Evolutionary conservation across 2,113 vertebrate species (phyloP), one percentile per base, ranked within the genome.

Genomic region (Platichthys stellatus): DNA sequence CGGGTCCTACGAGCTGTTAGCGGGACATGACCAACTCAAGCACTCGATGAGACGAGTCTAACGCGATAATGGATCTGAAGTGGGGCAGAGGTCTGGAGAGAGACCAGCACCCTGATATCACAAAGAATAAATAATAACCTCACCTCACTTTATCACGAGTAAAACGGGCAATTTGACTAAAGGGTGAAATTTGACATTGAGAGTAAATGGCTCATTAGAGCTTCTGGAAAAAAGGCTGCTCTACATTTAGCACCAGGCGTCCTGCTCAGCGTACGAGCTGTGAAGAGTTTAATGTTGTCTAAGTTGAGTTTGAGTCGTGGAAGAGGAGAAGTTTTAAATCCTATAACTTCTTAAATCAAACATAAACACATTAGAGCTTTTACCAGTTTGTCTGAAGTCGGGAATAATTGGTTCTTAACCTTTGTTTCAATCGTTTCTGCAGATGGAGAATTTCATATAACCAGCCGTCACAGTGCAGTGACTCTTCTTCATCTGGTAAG

Each of bases 61-160:
- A 72, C 80, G 51, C 69, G 38, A 20, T 66, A 84, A 78, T 81
- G 78, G 81, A 65, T 51, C 40, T 74, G 31, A 67, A 63, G 72
- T 7, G 18, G 64, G 24, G 6, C 15, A 3, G 40, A 38, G 35
- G 35, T 38, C 18, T 53, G 17, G 1, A 62, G 26, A 38, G 31
- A 5, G 35, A 31, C 53, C 6, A n/a, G 53, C 4, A 38, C 0
- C 8, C 11, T 49, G 2, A 49, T 18, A 49, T 5, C 17, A 18
- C 45, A 49, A 49, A 6, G 0, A 45, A 20, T 20, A 26, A 53
- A 18, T 14, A 2, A 24, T 10, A 51, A 56, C 2, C 49, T n/a
- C 23, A 6, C 0, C 40, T 12, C 40, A 43, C 12, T 43, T 12
- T 35, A 53, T 9, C 64, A 11, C 26, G 67, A 31, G 66, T 18